Evolutionary conservation across 2,113 vertebrate genomes (phyloP).

Genomic region (Psephotus haematonotus): DNA sequence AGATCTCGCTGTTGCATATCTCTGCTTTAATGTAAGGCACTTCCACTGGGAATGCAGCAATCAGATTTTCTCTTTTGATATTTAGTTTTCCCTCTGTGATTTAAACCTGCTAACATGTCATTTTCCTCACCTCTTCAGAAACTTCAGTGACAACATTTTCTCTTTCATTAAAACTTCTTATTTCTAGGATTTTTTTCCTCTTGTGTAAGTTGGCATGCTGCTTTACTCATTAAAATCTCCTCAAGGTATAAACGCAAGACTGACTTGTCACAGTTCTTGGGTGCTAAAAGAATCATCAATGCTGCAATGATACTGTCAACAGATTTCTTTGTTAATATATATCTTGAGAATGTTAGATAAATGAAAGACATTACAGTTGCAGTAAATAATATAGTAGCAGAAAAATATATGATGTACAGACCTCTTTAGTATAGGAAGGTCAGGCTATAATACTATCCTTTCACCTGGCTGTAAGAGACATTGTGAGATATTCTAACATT

Average conservation of each 20-base stretch:
- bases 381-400: neutral
- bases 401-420: neutral
- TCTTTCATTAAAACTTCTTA: neutral
- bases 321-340: neutral
- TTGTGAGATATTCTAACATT: neutral
- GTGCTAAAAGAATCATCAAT: neutral
- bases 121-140: constrained; percentile 26
- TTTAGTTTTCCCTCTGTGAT: constrained; percentile 51
- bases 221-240: neutral
- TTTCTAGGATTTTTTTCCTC: neutral
- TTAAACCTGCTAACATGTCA: constrained; percentile 16
- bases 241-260: neutral
- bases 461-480: neutral
- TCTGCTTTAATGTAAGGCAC: constrained; percentile 24
- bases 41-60: constrained; percentile 12
- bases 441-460: neutral
- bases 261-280: neutral
- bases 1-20: neutral
- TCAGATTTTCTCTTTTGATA: constrained; percentile 31
- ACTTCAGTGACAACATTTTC: neutral
- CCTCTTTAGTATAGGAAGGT: neutral
- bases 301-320: neutral
- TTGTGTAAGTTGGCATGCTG: neutral
- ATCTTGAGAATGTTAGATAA: neutral
- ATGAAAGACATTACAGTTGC: neutral